A percentile compares a stretch with the other conserved stretches of the same genome.
Conservation (phyloP, 2,888 invertebrate genomes). For the Argyra leucocephala region DNA sequence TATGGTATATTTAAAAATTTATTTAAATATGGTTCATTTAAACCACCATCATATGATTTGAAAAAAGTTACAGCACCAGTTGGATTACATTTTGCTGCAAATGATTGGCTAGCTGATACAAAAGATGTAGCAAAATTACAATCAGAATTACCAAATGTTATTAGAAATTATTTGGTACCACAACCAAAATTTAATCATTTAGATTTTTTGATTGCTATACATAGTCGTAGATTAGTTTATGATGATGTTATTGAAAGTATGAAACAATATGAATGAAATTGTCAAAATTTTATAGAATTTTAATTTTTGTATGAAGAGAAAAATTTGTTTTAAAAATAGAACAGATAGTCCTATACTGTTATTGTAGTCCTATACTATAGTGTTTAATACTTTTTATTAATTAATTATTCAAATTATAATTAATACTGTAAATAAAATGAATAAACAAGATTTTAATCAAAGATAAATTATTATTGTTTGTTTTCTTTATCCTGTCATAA, state of each 20-base stretch:
- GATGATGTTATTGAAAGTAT: constrained; percentile 17
- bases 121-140: constrained; percentile 45
- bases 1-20: constrained; percentile 32
- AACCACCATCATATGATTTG: constrained; percentile 39
- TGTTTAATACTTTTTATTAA: too few relatives aligned
- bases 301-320: too few relatives aligned
- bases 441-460: too few relatives aligned
- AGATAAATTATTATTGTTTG: too few relatives aligned
- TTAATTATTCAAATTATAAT: too few relatives aligned
- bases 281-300: too few relatives aligned
- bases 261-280: constrained; percentile 9
- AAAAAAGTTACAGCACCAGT: constrained; percentile 38
- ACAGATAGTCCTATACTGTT: too few relatives aligned
- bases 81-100: constrained; percentile 44
- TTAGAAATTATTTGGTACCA: constrained; percentile 45
- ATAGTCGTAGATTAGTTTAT: constrained; percentile 18
- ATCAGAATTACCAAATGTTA: constrained; percentile 41
- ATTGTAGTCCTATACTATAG: too few relatives aligned
- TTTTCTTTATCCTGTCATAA: too few relatives aligned
- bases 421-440: too few relatives aligned
- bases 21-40: constrained; percentile 33
- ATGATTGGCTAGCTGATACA: constrained; percentile 51
- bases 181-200: constrained; percentile 43
- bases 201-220: constrained; percentile 41
- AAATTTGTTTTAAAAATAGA: too few relatives aligned